These are phyloP conservation scores for Steinernema carpocapsae DNA, from an alignment of 2,888 invertebrate genomes.

Conservation along the genomic window DNA sequence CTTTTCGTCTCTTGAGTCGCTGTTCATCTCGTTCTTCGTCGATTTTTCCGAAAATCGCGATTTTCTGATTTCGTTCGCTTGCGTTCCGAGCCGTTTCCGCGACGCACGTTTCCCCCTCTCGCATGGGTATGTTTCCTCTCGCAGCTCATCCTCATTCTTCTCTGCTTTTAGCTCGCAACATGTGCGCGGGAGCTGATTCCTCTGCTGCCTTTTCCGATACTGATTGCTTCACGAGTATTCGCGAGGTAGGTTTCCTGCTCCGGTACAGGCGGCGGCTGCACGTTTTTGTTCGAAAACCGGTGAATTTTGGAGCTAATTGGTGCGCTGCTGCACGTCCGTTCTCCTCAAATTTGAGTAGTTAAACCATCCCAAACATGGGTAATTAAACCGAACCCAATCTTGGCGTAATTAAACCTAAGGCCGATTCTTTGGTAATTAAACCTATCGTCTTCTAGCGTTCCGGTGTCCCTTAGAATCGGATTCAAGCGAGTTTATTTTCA, in stretches of 20 bases:
- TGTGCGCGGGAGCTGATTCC: constrained; percentile 12
- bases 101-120: background rate
- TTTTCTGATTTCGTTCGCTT: constrained; percentile 1
- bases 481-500: background rate
- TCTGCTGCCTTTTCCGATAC: background rate
- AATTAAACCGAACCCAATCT: constrained; percentile 1
- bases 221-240: constrained; percentile 12
- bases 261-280: background rate
- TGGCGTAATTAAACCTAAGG: constrained; percentile 24
- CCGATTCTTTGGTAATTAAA: constrained; percentile 16
- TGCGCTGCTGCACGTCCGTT: background rate
- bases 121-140: background rate
- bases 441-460: too few species aligned
- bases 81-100: background rate
- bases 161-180: background rate
- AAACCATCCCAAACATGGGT: background rate
- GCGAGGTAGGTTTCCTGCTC: constrained; percentile 15
- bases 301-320: background rate
- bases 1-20: too few species aligned
- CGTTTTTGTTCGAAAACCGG: background rate
- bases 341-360: background rate
- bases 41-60: too few species aligned
- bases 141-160: background rate
- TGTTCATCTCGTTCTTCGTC: too few species aligned
- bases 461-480: background rate